Conservation (phyloP, 2,888 invertebrate genomes). For the Drosophila testacea region DNA sequence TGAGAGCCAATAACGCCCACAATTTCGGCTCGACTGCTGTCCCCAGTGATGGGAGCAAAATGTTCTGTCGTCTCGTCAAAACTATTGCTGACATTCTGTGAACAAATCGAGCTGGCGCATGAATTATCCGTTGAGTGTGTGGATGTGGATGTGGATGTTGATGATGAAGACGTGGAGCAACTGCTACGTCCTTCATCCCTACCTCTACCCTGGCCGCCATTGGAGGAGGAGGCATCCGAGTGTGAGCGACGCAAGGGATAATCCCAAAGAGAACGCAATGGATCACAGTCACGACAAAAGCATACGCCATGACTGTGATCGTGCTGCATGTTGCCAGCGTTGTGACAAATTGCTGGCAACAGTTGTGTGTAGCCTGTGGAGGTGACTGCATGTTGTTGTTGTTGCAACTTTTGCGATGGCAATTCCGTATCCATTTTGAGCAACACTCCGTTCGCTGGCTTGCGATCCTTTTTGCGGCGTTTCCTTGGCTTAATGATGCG, state of each 20-base stretch:
- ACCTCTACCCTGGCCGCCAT: constrained; percentile 60
- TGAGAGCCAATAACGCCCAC: constrained; percentile 84
- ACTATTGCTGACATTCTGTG: constrained; percentile 40
- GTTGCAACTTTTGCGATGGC: constrained; percentile 28
- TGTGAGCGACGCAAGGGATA: constrained; percentile 84
- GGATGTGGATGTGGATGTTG: constrained; percentile 42
- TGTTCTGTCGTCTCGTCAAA: constrained; percentile 69
- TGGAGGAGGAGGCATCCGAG: constrained; percentile 82
- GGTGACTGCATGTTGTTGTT: constrained; percentile 14
- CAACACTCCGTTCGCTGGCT: constrained; percentile 87
- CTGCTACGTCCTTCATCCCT: constrained; percentile 57
- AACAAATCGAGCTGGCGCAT: constrained; percentile 64
- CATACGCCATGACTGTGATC: constrained; percentile 76
- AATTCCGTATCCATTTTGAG: constrained; percentile 73
- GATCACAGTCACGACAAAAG: constrained; percentile 83
- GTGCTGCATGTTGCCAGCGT: constrained; percentile 54
- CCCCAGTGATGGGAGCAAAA: constrained; percentile 75
- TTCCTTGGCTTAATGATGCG: constrained; percentile 95
- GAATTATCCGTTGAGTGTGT: constrained; percentile 68
- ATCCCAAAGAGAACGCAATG: constrained; percentile 84
- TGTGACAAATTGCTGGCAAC: constrained; percentile 23
- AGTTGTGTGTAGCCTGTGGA: constrained; percentile 30
- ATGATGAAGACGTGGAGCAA: constrained; percentile 62
- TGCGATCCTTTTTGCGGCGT: constrained; percentile 94
- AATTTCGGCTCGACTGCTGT: constrained; percentile 80